Evolutionary conservation across 2,113 vertebrate species (phyloP), one percentile per base, ranked within the genome.

Genomic region (Tragelaphus buxtoni): DNA sequence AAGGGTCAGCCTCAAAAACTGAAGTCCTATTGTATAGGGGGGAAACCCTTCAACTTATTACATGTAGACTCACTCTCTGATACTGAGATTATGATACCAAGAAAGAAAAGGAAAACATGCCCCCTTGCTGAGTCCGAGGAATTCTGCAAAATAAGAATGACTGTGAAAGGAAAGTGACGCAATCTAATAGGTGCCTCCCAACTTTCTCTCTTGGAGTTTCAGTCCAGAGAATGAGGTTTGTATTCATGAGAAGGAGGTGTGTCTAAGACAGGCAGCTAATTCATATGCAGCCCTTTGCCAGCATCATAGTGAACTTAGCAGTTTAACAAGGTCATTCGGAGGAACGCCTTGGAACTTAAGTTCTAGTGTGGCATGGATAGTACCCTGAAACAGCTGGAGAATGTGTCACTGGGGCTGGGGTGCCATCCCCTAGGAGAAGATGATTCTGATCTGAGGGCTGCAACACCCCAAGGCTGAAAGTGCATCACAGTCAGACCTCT

Each of bases 261-360:
- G 2, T 11, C 20, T 20, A 12, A 22, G 24, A 56, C 39, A 53
- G 13, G 4, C 20, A n/a, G 2, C 18, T 20, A 0, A 58, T 58
- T 45, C 53, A 26, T 0, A 3, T 3, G 2, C 22, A 35, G 16
- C 16, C 16, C 7, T 72, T 22, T 17, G 5, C 17, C 51, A 12
- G 16, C 26, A 32, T 13, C 9, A 4, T 8, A 45, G 81, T 60
- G 30, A 61, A 61, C 11, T 56, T 74, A 22, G 32, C 39, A 51
- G 11, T 47, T 65, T 24, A 69, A 35, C 79, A 17, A 8, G 3
- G 6, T 20, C 18, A 26, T 0, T 26, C 3, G 17, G 39, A 90
- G 45, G 85, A 63, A 84, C 2, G 2, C 45, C 69, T 58, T 61
- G 17, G 12, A 61, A 16, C 4, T 22, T 26, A 22, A 26, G 24